Evolutionary conservation across 2,888 invertebrate species (phyloP).

Genomic region (Scaptodrosophila latifasciaeformis): DNA sequence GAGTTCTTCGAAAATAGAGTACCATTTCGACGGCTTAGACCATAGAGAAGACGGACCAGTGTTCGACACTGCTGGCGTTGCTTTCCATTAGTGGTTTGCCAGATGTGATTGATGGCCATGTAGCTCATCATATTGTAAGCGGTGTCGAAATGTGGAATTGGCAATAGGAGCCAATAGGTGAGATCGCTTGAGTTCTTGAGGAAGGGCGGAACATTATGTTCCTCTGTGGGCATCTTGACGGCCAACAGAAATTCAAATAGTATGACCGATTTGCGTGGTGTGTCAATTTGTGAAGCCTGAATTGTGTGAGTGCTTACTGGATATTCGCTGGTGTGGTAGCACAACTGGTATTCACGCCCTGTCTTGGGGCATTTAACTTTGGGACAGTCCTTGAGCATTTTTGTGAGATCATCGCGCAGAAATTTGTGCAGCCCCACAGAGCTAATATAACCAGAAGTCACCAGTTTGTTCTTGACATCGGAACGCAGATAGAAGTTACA

Average conservation of each 20-base stretch:
- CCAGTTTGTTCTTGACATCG: background rate
- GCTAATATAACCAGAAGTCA: background rate
- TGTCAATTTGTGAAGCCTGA: slow-evolving; percentile 11
- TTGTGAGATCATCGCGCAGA: slow-evolving; percentile 11
- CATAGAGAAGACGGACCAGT: slow-evolving; percentile 15
- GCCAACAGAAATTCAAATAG: slow-evolving; percentile 19
- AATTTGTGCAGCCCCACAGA: slow-evolving; percentile 13
- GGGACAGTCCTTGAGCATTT: background rate
- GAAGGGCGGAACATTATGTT: slow-evolving; percentile 8
- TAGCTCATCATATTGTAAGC: slow-evolving; percentile 10
- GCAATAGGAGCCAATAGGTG: slow-evolving; percentile 20
- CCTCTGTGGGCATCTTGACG: slow-evolving; percentile 7
- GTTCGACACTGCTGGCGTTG: slow-evolving; percentile 13
- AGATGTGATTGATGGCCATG: slow-evolving; percentile 18
- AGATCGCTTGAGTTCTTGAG: background rate
- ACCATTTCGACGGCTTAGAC: slow-evolving; percentile 9
- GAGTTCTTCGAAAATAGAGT: slow-evolving; percentile 13
- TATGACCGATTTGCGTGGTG: slow-evolving; percentile 1
- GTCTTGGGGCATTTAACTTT: slow-evolving; percentile 1
- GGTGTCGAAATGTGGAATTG: slow-evolving; percentile 19
- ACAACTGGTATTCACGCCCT: slow-evolving; percentile 14
- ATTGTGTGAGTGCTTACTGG: slow-evolving; percentile 22
- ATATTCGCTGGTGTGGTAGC: slow-evolving; percentile 20
- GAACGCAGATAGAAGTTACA: slow-evolving; percentile 16
- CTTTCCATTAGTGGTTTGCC: slow-evolving; percentile 8